Evolutionary conservation across 37 sponge, comb jelly and placozoan species (phyloP).

Genomic region (Beroe ovata): DNA sequence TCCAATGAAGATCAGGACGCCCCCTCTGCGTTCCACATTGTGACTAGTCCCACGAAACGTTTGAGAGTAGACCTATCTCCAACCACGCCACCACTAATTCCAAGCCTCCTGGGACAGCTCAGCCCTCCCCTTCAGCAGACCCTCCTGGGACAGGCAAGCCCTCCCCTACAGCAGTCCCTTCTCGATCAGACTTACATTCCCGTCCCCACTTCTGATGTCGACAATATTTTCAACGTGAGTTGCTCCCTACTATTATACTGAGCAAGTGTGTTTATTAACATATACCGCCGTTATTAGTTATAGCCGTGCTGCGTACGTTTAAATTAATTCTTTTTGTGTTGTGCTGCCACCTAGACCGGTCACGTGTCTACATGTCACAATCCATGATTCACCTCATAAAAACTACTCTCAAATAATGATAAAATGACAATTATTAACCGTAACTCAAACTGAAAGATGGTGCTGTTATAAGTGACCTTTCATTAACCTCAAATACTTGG

Average conservation of each 20-base stretch:
- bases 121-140: background rate
- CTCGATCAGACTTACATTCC: background rate
- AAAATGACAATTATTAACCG: no score
- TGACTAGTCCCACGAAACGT: conserved; percentile 29
- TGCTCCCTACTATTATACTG: no score
- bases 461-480: no score
- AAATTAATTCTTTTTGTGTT: no score
- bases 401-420: background rate
- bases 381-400: background rate
- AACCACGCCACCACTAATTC: background rate
- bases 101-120: background rate
- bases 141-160: background rate
- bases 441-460: no score
- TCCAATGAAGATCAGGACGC: conserved; percentile 39
- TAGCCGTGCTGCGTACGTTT: no score
- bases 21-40: conserved; percentile 66
- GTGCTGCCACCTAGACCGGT: no score
- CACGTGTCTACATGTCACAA: no score
- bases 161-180: background rate
- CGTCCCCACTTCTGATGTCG: background rate
- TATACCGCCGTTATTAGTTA: no score
- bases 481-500: no score
- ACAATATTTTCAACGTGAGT: background rate
- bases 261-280: no score
- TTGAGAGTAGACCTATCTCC: background rate